A percentile compares a stretch with the other conserved stretches of the same genome.
These are phyloP conservation scores for Gobio gobio DNA, from an alignment of 2,113 vertebrate genomes.

Conservation along the genomic window DNA sequence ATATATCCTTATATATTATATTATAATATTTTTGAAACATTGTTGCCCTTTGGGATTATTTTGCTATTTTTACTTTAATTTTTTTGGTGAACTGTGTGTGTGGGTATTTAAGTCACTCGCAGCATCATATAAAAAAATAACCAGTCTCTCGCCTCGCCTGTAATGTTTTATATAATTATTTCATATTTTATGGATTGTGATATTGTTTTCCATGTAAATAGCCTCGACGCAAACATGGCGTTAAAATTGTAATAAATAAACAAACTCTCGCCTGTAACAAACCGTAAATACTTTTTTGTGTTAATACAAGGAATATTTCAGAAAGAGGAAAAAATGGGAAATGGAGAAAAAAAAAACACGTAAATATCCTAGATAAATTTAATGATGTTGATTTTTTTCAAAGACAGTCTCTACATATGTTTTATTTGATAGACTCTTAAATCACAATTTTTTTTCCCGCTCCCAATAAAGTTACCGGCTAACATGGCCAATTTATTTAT, in stretches of 20 bases:
- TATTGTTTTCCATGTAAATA: too few species aligned
- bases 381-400: not conserved
- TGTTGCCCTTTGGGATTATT: constrained; percentile 9
- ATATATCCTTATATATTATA: too few species aligned
- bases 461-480: not conserved
- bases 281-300: not conserved
- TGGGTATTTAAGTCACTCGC: not conserved
- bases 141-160: too few species aligned
- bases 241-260: too few species aligned
- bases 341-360: too few species aligned
- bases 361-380: not conserved
- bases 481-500: constrained; percentile 2
- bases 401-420: not conserved
- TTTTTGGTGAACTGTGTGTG: not conserved
- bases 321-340: too few species aligned
- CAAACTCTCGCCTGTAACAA: not conserved
- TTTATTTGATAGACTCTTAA: not conserved
- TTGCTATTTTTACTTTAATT: constrained; percentile 12
- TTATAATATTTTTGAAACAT: not conserved
- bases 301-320: not conserved
- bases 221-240: too few species aligned
- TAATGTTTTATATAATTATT: too few species aligned
- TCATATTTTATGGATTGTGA: too few species aligned
- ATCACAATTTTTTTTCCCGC: not conserved
- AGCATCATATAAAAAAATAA: not conserved